Evolutionary conservation across 2,888 invertebrate species (phyloP).

Genomic region (Catocala nupta): DNA sequence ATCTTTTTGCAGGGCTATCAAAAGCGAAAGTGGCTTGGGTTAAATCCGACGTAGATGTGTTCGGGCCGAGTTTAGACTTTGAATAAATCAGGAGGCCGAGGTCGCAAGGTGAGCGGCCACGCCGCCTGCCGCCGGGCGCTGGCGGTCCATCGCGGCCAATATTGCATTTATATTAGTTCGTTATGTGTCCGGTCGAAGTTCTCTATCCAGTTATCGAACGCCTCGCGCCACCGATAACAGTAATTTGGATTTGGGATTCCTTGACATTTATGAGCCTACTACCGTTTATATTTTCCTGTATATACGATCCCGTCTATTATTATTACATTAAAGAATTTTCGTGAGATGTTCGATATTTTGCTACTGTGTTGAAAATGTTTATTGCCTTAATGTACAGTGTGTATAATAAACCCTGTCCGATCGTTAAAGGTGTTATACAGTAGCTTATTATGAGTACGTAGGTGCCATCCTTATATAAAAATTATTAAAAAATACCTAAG

Average conservation of each 20-base stretch:
- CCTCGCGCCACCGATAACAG: slow-evolving; percentile 45
- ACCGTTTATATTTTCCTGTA: slow-evolving; percentile 37
- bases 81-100: slow-evolving; percentile 70
- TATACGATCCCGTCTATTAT: background rate
- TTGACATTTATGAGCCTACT: slow-evolving; percentile 56
- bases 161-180: slow-evolving; percentile 75
- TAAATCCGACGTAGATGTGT: slow-evolving; percentile 59
- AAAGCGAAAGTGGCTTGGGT: slow-evolving; percentile 58
- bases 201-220: slow-evolving; percentile 60
- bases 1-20: slow-evolving; percentile 50
- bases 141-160: slow-evolving; percentile 57
- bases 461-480: no score
- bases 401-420: no score
- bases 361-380: no score
- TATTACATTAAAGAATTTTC: no score
- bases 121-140: slow-evolving; percentile 30
- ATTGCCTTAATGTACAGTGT: no score
- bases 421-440: no score
- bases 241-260: slow-evolving; percentile 61
- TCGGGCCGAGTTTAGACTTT: slow-evolving; percentile 63
- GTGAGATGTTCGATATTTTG: no score
- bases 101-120: slow-evolving; percentile 62
- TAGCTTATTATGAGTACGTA: no score
- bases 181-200: slow-evolving; percentile 58
- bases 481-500: no score